Evolutionary conservation across 1,140 invertebrate species (phyloP).

Genomic region (Lordiphosa mommai): DNA sequence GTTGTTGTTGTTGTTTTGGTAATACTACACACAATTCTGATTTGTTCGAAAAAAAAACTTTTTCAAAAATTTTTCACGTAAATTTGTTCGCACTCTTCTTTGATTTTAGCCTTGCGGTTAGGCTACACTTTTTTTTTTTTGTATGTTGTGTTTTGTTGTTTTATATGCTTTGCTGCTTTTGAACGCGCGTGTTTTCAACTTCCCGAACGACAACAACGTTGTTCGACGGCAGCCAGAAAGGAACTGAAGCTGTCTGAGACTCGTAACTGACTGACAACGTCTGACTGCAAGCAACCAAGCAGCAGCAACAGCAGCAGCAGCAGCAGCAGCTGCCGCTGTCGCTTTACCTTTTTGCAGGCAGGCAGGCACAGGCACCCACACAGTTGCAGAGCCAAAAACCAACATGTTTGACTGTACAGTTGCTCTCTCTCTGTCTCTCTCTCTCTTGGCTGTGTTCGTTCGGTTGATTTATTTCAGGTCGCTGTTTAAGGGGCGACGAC

Average conservation of each 20-base stretch:
- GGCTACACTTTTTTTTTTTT: slow-evolving; percentile 15
- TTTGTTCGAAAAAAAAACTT: slow-evolving; percentile 6
- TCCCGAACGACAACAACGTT: slow-evolving; percentile 66
- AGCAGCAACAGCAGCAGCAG: slow-evolving; percentile 30
- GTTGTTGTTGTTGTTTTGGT: slow-evolving; percentile 5
- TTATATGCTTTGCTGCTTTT: slow-evolving; percentile 19
- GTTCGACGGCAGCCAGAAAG: slow-evolving; percentile 78
- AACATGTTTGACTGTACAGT: slow-evolving; percentile 49
- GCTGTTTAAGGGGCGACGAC: slow-evolving; percentile 66
- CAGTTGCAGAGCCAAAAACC: slow-evolving; percentile 18
- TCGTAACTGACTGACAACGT: slow-evolving; percentile 58
- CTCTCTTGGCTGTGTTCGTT: neutral
- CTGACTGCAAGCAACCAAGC: slow-evolving; percentile 41
- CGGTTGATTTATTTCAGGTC: slow-evolving; percentile 74
- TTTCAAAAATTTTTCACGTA: slow-evolving; percentile 24
- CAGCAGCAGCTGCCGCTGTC: slow-evolving; percentile 23
- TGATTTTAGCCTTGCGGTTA: slow-evolving; percentile 18
- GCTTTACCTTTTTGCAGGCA: slow-evolving; percentile 30
- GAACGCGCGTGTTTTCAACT: slow-evolving; percentile 39
- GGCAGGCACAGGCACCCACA: too few species aligned
- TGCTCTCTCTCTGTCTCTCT: slow-evolving; percentile 25
- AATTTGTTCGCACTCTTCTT: slow-evolving; percentile 16
- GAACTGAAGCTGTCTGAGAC: slow-evolving; percentile 67
- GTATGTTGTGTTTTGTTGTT: slow-evolving; percentile 23
- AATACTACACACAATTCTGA: slow-evolving; percentile 1